Evolutionary conservation across 2,888 invertebrate species (phyloP).

Genomic region (Acutogordius australiensis): DNA sequence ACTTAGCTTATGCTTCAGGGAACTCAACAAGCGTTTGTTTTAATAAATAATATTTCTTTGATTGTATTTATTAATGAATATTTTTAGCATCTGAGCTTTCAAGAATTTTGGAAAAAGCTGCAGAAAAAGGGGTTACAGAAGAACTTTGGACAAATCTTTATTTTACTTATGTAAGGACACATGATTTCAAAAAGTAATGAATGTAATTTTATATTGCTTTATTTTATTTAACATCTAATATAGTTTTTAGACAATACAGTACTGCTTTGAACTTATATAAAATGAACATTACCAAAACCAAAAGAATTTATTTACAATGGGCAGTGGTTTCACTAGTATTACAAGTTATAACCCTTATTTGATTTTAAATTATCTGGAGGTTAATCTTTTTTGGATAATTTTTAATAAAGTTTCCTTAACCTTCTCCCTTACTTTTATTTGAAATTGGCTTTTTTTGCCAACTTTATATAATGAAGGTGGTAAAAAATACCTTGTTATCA

Average conservation of each 20-base stretch:
- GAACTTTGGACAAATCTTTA: conserved; percentile 7
- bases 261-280: too few relatives aligned
- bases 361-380: too few relatives aligned
- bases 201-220: too few relatives aligned
- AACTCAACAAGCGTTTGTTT: neutral
- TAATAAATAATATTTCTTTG: neutral
- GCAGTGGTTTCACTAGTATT: neutral
- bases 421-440: too few relatives aligned
- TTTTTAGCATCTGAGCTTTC: neutral
- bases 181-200: neutral
- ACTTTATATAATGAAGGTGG: too few relatives aligned
- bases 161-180: neutral
- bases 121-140: neutral
- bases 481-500: too few relatives aligned
- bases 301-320: neutral
- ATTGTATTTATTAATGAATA: neutral
- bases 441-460: too few relatives aligned
- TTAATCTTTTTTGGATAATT: too few relatives aligned
- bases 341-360: too few relatives aligned
- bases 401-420: too few relatives aligned
- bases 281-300: neutral
- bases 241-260: too few relatives aligned
- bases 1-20: neutral
- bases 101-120: neutral
- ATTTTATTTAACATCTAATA: too few relatives aligned